phyloP scores from a whole-genome alignment of 2,888 invertebrate genomes.

The Scaptomyza parva region DNA sequence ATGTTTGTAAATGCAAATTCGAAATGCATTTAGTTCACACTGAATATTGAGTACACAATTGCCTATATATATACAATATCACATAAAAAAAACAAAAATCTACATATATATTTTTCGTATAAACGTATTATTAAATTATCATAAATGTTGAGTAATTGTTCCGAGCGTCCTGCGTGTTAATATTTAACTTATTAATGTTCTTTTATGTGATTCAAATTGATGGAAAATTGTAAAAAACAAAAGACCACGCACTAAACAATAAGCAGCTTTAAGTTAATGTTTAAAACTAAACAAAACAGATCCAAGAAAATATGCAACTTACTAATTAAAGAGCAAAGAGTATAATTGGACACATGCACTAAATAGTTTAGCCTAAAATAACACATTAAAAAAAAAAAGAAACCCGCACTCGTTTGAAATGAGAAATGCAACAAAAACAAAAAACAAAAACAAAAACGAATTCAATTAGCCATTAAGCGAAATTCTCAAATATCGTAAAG shows the following conservation, averaged over 20 bases:
- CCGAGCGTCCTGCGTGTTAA: slow-evolving; percentile 61
- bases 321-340: slow-evolving; percentile 57
- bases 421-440: slow-evolving; percentile 50
- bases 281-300: slow-evolving; percentile 48
- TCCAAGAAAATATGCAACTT: slow-evolving; percentile 45
- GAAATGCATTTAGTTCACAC: slow-evolving; percentile 70
- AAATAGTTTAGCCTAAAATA: slow-evolving; percentile 69
- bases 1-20: slow-evolving; percentile 43
- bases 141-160: slow-evolving; percentile 65
- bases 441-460: slow-evolving; percentile 53
- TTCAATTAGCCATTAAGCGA: slow-evolving; percentile 66
- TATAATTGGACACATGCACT: slow-evolving; percentile 63
- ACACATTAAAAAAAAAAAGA: slow-evolving; percentile 28
- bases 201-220: slow-evolving; percentile 66
- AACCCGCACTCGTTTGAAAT: slow-evolving; percentile 22
- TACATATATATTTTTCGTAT: slow-evolving; percentile 50
- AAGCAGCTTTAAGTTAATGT: slow-evolving; percentile 76
- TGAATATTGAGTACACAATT: slow-evolving; percentile 62
- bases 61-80: too few species aligned
- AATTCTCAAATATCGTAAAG: slow-evolving; percentile 61
- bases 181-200: slow-evolving; percentile 57
- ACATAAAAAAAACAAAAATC: slow-evolving; percentile 13
- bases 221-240: slow-evolving; percentile 38
- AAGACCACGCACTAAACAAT: slow-evolving; percentile 40
- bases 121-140: slow-evolving; percentile 37